Conservation (phyloP, 2,888 invertebrate species). For the Biston betularia region DNA sequence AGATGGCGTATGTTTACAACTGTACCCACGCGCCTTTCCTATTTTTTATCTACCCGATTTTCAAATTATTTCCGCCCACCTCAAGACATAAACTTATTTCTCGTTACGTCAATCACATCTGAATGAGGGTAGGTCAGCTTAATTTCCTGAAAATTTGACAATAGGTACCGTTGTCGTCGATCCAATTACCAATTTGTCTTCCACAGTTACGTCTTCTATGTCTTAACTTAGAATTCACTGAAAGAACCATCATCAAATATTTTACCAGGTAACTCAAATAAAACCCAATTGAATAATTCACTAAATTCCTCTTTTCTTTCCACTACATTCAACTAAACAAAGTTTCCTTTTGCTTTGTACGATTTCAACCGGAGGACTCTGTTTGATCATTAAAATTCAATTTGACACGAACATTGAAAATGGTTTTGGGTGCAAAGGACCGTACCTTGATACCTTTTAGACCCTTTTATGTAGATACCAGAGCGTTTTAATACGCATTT, state of each 20-base stretch:
- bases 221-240: too few relatives aligned
- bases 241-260: conserved; percentile 4
- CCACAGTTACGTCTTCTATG: too few relatives aligned
- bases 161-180: too few relatives aligned
- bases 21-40: too few relatives aligned
- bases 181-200: too few relatives aligned
- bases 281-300: conserved; percentile 22
- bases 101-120: too few relatives aligned
- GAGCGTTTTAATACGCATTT: conserved; percentile 42
- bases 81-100: too few relatives aligned
- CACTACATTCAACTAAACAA: conserved; percentile 34
- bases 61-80: too few relatives aligned
- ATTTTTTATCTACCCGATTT: too few relatives aligned
- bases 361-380: conserved; percentile 46
- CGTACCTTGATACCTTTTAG: conserved; percentile 48
- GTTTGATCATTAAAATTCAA: conserved; percentile 60
- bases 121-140: too few relatives aligned
- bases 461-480: conserved; percentile 50
- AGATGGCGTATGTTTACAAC: too few relatives aligned
- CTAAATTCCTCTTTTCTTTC: conserved; percentile 16
- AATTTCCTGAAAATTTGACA: too few relatives aligned
- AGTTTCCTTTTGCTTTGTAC: conserved; percentile 42
- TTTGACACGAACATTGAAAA: conserved; percentile 57
- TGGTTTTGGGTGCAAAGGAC: conserved; percentile 49
- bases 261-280: conserved; percentile 12